A percentile compares a stretch with the other conserved stretches of the same genome.
phyloP scores from a whole-genome alignment of 2,888 invertebrate species.

The Rhamphomyia laevipes region DNA sequence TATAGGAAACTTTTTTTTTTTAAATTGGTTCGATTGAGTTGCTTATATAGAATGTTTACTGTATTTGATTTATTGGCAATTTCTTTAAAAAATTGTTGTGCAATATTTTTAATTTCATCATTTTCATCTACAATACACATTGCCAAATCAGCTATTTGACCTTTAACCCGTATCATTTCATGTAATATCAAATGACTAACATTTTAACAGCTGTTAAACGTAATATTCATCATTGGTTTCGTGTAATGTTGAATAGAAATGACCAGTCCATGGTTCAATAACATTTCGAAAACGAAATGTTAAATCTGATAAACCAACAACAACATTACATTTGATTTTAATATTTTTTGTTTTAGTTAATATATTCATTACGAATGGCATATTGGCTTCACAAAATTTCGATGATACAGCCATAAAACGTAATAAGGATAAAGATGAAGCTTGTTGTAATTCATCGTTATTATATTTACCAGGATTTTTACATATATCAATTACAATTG shows the following conservation, averaged over 20 bases:
- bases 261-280: slow-evolving; percentile 84
- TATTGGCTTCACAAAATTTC: slow-evolving; percentile 54
- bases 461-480: slow-evolving; percentile 50
- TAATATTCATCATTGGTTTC: slow-evolving; percentile 62
- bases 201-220: slow-evolving; percentile 74
- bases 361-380: slow-evolving; percentile 74
- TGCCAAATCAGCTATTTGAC: slow-evolving; percentile 76
- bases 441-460: slow-evolving; percentile 47
- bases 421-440: slow-evolving; percentile 57
- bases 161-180: slow-evolving; percentile 91
- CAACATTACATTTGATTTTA: slow-evolving; percentile 67
- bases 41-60: too few species aligned
- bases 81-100: slow-evolving; percentile 74
- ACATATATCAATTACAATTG: slow-evolving; percentile 45
- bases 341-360: slow-evolving; percentile 62
- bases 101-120: slow-evolving; percentile 49
- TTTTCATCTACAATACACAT: slow-evolving; percentile 63
- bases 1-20: too few species aligned
- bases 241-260: slow-evolving; percentile 72
- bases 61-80: slow-evolving; percentile 79
- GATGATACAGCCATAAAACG: slow-evolving; percentile 73
- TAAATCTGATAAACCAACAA: slow-evolving; percentile 75
- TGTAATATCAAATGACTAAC: slow-evolving; percentile 80
- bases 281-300: slow-evolving; percentile 85
- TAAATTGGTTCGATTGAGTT: too few species aligned